These are phyloP conservation scores for Oligia latruncula DNA, from an alignment of 2,888 invertebrate species.

Conservation along the genomic window DNA sequence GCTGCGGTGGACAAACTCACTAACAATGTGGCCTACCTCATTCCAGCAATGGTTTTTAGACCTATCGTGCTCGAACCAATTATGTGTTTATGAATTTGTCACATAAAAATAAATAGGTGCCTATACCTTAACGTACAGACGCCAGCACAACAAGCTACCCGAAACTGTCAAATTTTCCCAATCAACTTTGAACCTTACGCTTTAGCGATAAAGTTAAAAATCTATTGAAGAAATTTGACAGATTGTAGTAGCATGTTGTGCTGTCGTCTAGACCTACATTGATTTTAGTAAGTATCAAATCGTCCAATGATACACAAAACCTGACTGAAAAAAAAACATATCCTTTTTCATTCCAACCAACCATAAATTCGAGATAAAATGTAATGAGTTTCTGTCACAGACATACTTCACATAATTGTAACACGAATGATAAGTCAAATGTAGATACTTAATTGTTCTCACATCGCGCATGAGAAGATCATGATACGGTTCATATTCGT, in stretches of 20 bases:
- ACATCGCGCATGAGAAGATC: neutral
- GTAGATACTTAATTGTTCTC: conserved; percentile 24
- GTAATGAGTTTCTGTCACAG: neutral
- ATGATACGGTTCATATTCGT: neutral
- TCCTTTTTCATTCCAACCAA: neutral
- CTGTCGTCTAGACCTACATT: neutral
- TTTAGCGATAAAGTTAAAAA: no score
- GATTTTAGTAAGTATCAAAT: neutral
- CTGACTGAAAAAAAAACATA: neutral
- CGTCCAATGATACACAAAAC: neutral
- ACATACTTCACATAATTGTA: neutral
- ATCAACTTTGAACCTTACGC: no score
- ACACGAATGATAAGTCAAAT: conserved; percentile 25
- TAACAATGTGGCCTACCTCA: neutral
- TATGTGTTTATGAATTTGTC: neutral
- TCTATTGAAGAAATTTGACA: no score
- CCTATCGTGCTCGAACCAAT: neutral
- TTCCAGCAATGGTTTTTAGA: neutral
- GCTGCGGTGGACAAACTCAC: neutral
- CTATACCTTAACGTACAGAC: neutral
- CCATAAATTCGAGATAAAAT: neutral
- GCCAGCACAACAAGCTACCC: no score
- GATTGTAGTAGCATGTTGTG: no score
- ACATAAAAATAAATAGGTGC: neutral
- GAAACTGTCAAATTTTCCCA: no score